Base-by-base conservation (phyloP, 2,797 vertebrate species). In the Mionectes olivaceus region DNA sequence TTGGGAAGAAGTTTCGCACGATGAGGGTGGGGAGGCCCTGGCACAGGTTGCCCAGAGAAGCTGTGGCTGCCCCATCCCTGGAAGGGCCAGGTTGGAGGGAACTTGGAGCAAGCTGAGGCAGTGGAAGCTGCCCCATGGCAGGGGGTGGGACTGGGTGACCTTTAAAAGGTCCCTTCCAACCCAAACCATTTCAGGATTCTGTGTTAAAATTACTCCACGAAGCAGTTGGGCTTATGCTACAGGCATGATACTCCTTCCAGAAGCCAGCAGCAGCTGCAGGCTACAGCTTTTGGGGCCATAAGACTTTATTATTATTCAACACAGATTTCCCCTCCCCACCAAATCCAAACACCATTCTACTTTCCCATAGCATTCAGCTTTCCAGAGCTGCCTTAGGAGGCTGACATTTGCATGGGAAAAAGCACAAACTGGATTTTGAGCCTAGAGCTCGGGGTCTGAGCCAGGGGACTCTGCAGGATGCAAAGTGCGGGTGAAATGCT, bases 11-110 rank as follows among this genome's bases (percentile, higher is more conserved):
- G 59, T 21, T 60, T 60, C 14, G 12, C 28, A 27, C 25, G 28
- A 3, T 21, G 37, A 28, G 12, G 18, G 59, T 39, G 37, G 59
- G 4, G 6, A 41, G 59, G 19, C 19, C 37, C 59, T 61, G 59
- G 59, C 27, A 61, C 59, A 41, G 37, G 12, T 61, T 61, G 9
- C 41, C 61, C 41, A 44, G 61, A 46, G 22, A 44, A 44, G 32
- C 46, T 67, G n/a, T 24, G 49, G 49, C 5, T 65, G 22, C 4
- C 18, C 22, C 46, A 47, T 53, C 46, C 46, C 52, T 78, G 46
- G 33, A 1, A 19, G 4, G 46, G 30, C 39, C 59, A 59, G n/a
- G 18, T 1, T 65, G 80, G 52, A 53, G 0, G 0, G 15, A 12
- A 10, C 21, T 83, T 46, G 57, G 65, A 65, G 13, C 25, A 41